Base-by-base conservation (phyloP, 2,888 invertebrate genomes). In the Drymonia ruficornis region DNA sequence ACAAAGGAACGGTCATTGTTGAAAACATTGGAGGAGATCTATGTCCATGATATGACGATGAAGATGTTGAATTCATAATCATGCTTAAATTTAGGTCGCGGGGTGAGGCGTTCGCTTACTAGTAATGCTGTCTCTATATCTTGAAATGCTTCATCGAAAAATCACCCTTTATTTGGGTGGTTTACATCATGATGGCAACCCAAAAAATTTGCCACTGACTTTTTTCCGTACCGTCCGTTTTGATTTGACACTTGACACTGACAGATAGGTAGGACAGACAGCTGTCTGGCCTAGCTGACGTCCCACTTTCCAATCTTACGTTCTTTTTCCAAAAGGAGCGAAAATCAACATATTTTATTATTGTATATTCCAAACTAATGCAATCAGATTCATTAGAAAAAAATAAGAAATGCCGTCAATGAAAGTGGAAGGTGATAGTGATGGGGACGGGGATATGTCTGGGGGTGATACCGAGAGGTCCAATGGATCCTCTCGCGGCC, bases 381-480 rank as follows among this genome's bases (percentile, higher is more conserved):
- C 5, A 36, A 7, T 13, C 9, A 36, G n/a, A n/a, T 36, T 36
- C n/a, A n/a, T 36, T n/a, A 36, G 8, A 34, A 34, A 36, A n/a
- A 19, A 4, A 31, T 49, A 13, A 29, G 81, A 75, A 74, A 95
- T 95, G 95, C 95, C 95, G 34, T 94, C 94, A 5, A 95, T 95
- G 93, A 95, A 95, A 84, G 94, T 95, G 62, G 94, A 93, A 59
- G 95, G 94, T 49, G 94, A 95, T 59, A 93, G 93, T 72, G 93
- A 93, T 74, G 91, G 89, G 0, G 96, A 96, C 61, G 94, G 94
- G 0, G 95, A 95, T 68, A 89, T 95, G 76, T 96, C 96, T 60
- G 95, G 95, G 1, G 95, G 93, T 9, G 96, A 96, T 71, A 95
- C 96, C 1, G 96, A 96, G 65, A 94, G 94, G 62, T 94, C 96